Conservation (phyloP, 2,888 invertebrate genomes). For the Drosophila niveifrons region DNA sequence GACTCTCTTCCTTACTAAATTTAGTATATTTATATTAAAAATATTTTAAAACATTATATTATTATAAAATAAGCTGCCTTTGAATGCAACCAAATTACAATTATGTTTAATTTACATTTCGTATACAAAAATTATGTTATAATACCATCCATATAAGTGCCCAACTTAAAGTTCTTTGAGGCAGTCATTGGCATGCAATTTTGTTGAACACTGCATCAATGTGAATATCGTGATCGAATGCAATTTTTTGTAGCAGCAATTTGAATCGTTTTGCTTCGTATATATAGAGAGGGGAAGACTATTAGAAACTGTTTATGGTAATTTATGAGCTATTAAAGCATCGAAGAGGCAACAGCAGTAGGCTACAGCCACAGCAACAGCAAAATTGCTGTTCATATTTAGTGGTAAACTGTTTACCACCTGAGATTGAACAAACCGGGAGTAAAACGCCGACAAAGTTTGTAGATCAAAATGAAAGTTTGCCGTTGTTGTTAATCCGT, state of each 20-base stretch:
- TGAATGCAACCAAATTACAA: no score
- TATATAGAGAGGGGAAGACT: neutral
- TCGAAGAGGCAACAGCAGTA: constrained; percentile 24
- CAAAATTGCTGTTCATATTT: constrained; percentile 60
- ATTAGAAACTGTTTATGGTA: constrained; percentile 22
- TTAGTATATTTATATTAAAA: no score
- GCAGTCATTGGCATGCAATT: no score
- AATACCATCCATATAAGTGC: no score
- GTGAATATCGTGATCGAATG: neutral
- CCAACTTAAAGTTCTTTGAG: no score
- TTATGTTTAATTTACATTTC: no score
- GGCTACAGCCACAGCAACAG: neutral
- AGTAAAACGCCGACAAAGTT: constrained; percentile 58
- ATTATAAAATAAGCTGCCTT: no score
- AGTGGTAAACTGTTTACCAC: constrained; percentile 65
- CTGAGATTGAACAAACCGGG: constrained; percentile 54
- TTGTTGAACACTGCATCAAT: no score
- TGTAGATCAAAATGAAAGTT: constrained; percentile 75
- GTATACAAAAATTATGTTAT: no score
- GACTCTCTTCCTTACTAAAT: no score
- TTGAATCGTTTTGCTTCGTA: neutral
- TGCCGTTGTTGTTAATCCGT: constrained; percentile 76
- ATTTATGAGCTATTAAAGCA: constrained; percentile 66
- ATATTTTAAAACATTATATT: no score
- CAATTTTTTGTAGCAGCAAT: neutral